phyloP scores from a whole-genome alignment of 2,797 vertebrate species.

The Neostethus bicornis region DNA sequence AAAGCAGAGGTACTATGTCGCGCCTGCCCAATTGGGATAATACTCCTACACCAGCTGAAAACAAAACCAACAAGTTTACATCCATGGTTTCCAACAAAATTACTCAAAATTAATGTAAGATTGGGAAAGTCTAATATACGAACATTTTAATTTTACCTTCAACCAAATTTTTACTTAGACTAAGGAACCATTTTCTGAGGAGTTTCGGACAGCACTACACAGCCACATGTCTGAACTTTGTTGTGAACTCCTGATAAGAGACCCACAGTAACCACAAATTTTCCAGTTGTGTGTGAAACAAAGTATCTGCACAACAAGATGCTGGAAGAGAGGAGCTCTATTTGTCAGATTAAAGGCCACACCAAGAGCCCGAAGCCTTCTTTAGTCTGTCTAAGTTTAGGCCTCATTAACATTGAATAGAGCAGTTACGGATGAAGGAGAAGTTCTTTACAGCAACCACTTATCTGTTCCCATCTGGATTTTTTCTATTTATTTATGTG shows the following conservation, averaged over 20 bases:
- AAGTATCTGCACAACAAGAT: not conserved
- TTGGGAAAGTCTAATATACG: too few relatives aligned
- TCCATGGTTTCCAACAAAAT: too few relatives aligned
- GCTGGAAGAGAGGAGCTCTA: constrained; percentile 18
- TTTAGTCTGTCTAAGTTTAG: constrained; percentile 36
- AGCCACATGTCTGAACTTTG: constrained; percentile 36
- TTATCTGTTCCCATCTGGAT: constrained; percentile 38
- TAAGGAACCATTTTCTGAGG: too few relatives aligned
- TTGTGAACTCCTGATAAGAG: constrained; percentile 33
- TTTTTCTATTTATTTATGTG: not conserved
- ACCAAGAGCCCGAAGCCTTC: constrained; percentile 26
- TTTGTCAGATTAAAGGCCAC: constrained; percentile 43
- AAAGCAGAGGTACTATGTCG: too few relatives aligned
- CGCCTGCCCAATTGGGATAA: too few relatives aligned
- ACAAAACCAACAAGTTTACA: too few relatives aligned
- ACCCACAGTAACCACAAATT: constrained; percentile 11
- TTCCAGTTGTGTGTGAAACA: constrained; percentile 28
- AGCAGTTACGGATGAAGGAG: constrained; percentile 40
- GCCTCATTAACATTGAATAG: constrained; percentile 60
- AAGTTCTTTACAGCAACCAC: constrained; percentile 36
- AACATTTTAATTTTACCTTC: too few relatives aligned
- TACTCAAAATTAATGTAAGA: too few relatives aligned
- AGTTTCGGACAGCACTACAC: too few relatives aligned
- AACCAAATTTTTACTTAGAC: too few relatives aligned
- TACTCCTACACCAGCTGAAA: too few relatives aligned